These are phyloP conservation scores for Drosophila mettleri DNA, from an alignment of 2,888 invertebrate species.

Conservation along the genomic window DNA sequence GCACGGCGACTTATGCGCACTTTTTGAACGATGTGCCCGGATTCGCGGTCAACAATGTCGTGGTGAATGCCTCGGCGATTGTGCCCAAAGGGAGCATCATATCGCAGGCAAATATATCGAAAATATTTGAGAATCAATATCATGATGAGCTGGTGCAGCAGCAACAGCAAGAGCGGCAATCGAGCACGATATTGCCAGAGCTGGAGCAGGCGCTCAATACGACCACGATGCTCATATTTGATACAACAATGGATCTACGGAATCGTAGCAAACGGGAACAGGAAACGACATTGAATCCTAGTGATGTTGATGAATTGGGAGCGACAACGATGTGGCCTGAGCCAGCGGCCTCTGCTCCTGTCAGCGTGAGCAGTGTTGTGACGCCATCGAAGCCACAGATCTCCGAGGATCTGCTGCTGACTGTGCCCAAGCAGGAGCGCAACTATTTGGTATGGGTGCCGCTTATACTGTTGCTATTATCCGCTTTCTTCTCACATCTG, in stretches of 20 bases:
- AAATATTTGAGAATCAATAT: conserved; percentile 80
- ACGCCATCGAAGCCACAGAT: conserved; percentile 51
- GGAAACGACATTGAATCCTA: conserved; percentile 36
- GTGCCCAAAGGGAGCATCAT: conserved; percentile 81
- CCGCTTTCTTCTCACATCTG: conserved; percentile 89
- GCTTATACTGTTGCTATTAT: conserved; percentile 87
- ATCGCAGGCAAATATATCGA: conserved; percentile 82
- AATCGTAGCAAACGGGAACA: conserved; percentile 70
- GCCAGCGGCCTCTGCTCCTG: conserved; percentile 5
- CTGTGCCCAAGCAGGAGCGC: conserved; percentile 84
- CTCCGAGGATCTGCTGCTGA: conserved; percentile 74
- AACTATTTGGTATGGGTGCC: conserved; percentile 89
- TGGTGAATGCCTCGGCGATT: conserved; percentile 82
- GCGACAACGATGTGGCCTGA: conserved; percentile 54
- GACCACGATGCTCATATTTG: conserved; percentile 32
- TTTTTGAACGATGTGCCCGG: conserved; percentile 84
- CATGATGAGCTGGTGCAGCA: conserved; percentile 47
- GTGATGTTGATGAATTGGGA: conserved; percentile 3
- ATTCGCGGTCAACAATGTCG: conserved; percentile 84
- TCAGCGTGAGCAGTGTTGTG: not conserved
- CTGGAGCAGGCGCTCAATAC: conserved; percentile 25
- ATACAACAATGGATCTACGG: conserved; percentile 29
- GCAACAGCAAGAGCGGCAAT: conserved; percentile 22
- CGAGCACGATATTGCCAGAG: conserved; percentile 46
- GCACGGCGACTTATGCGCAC: conserved; percentile 84